Base-by-base conservation (phyloP, 1,140 invertebrate genomes). In the Philopotamus ludificatus region DNA sequence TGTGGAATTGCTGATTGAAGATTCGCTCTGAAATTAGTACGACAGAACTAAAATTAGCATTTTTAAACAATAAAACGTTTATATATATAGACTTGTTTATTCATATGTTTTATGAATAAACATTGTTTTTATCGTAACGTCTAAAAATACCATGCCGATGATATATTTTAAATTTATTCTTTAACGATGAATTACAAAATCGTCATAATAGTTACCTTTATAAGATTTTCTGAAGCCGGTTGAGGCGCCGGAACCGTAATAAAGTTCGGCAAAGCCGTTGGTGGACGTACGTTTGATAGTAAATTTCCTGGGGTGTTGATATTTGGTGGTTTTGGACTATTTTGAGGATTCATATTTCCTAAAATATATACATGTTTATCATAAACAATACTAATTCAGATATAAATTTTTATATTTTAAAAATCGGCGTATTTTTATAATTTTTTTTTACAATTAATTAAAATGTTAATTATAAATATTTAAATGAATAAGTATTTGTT, bases 251-350 rank as follows among this genome's bases (percentile, higher is more conserved):
- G 65, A 28, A 71, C 54, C 20, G 78, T 77, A 23, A 83, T 73
- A 71, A 85, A 85, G 71, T 82, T 84, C 7, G 84, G 84, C 21
- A 85, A 74, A 63, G 81, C 79, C 8, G 81, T 75, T 2, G 84
- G 84, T 21, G 84, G 84, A 49, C 82, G 78, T 2, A 85, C 79
- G 71, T 78, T 84, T 2, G 84, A 84, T 47, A 85, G 73, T 44
- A 85, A 69, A 69, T 83, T 83, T 12, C 82, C 83, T 51, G 72
- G 58, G 12, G 20, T 25, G 12, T 28, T n/a, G 16, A 28, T 20
- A 47, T 55, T 65, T 63, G 67, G 59, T n/a, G 53, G 63, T 41
- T 63, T 69, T 8, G 67, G 67, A 21, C 25, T 45, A 62, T 65
- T 68, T 20, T 49, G 63, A 64, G 41, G 64, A 49, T 65, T 47